Conservation (phyloP, 2,113 vertebrate genomes). For the Acrocephalus arundinaceus region DNA sequence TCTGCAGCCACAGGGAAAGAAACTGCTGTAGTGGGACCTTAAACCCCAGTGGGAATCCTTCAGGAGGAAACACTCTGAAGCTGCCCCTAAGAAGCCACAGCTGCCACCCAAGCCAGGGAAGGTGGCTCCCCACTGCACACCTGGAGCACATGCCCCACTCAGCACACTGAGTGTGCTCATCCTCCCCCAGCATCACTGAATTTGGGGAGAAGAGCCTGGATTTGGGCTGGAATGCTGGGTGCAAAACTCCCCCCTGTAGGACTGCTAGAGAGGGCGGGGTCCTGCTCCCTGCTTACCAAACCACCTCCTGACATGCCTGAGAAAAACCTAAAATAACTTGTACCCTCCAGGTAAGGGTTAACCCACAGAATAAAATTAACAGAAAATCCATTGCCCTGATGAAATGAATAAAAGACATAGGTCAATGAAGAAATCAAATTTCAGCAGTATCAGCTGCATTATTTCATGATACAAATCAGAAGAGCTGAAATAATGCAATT, state of each 20-base stretch:
- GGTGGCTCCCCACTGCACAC: not conserved
- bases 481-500: constrained; percentile 42
- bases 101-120: not conserved
- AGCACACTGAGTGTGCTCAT: fast-evolving
- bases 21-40: not conserved
- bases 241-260: not conserved
- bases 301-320: not conserved
- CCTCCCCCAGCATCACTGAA: not conserved
- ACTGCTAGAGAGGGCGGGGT: not conserved
- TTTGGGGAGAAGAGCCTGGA: not conserved
- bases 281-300: not conserved
- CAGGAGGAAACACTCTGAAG: not conserved
- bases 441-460: constrained; percentile 4
- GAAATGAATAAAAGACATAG: not conserved
- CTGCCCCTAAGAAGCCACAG: not conserved
- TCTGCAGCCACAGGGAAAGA: not conserved
- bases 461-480: constrained; percentile 36
- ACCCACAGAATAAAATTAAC: not conserved
- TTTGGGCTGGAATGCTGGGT: not conserved
- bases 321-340: not conserved
- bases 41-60: not conserved
- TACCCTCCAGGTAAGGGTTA: constrained; percentile 7
- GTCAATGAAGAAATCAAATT: constrained; percentile 55
- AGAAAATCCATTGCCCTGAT: constrained; percentile 1
- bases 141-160: fast-evolving